Conservation (phyloP, 2,797 vertebrate species). For the Myotis vivesi region DNA sequence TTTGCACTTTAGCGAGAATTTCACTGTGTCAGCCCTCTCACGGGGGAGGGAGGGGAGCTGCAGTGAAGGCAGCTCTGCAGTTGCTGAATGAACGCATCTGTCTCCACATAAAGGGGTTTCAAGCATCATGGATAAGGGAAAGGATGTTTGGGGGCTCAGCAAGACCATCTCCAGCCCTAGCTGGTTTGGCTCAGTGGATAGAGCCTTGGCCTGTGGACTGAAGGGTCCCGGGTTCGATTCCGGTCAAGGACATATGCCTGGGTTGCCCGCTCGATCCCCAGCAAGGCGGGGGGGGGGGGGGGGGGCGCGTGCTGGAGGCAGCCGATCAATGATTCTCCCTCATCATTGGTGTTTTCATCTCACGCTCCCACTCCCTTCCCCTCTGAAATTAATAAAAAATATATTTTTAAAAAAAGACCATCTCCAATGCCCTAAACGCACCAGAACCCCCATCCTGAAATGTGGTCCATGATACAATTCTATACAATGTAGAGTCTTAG, state of each 20-base stretch:
- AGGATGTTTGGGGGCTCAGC: neutral
- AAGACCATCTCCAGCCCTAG: neutral
- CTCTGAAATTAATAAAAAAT: too few species aligned
- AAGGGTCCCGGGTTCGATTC: too few species aligned
- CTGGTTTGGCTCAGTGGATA: too few species aligned
- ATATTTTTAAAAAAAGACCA: neutral
- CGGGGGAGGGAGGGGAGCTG: neutral
- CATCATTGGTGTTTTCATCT: too few species aligned
- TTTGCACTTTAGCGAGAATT: constrained; percentile 69
- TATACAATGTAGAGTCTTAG: neutral
- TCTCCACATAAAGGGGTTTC: constrained; percentile 31
- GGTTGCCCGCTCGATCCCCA: too few species aligned
- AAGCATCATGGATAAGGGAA: neutral
- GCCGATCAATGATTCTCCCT: too few species aligned
- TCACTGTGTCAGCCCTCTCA: constrained; percentile 29
- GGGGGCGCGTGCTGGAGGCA: too few species aligned
- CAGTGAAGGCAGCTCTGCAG: constrained; percentile 6
- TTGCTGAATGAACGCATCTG: constrained; percentile 60
- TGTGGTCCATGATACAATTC: neutral
- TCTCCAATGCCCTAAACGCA: neutral
- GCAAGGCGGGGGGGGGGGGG: too few species aligned
- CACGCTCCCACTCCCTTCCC: too few species aligned
- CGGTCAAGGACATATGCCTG: too few species aligned
- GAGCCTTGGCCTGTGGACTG: too few species aligned
- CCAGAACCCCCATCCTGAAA: neutral